These are phyloP conservation scores for Rhamphomyia laevipes DNA, from an alignment of 2,888 invertebrate genomes.

Conservation along the genomic window DNA sequence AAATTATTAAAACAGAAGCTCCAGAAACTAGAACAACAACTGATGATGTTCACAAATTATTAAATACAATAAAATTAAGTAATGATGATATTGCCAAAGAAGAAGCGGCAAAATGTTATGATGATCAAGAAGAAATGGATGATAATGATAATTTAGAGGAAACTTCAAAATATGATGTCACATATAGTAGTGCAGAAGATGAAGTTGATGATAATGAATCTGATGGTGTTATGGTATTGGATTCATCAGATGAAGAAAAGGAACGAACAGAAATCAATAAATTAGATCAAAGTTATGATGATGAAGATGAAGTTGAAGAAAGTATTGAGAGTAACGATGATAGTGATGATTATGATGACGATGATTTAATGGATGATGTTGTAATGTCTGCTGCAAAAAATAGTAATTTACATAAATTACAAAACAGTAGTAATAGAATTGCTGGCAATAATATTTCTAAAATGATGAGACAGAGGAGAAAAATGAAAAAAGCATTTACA, in stretches of 20 bases:
- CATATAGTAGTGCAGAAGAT: neutral
- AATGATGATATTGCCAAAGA: neutral
- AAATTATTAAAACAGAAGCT: neutral
- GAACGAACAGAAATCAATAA: neutral
- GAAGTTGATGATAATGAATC: neutral
- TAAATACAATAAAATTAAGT: neutral
- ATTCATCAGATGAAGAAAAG: neutral
- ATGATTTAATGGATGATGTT: conserved; percentile 1
- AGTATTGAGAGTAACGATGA: neutral
- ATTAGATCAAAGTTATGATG: neutral
- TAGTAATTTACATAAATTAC: neutral
- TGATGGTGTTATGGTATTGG: neutral
- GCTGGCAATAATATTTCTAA: neutral
- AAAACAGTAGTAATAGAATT: neutral
- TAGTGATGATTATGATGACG: conserved; percentile 1
- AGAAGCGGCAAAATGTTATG: neutral
- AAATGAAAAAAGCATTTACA: neutral
- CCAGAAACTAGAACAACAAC: neutral
- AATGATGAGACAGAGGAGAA: neutral
- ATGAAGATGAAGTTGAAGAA: neutral
- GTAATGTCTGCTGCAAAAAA: neutral
- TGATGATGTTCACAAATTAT: too few species aligned
- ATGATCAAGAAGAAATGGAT: neutral
- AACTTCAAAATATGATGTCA: neutral
- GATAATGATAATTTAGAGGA: neutral